Base-by-base conservation (phyloP, 2,888 invertebrate species). In the Zaprionus obscuricornis region DNA sequence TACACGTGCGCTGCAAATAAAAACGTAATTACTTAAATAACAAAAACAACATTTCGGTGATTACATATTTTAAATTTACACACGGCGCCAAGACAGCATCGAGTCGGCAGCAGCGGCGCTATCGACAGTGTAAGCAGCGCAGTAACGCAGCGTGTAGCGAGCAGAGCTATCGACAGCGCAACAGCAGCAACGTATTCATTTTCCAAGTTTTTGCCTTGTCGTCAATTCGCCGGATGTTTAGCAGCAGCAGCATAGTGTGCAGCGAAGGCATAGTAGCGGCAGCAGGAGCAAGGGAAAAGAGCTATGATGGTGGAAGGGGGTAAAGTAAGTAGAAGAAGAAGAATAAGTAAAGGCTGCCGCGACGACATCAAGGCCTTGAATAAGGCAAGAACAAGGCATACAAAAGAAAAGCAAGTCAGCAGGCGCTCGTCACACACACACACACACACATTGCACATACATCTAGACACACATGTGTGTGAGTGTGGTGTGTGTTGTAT, bases 401-500 rank as follows among this genome's bases (percentile, higher is more conserved):
- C 68, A 74, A 70, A 66, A 43, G 78, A 77, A 77, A 74, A 62
- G 77, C 85, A 82, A 77, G 77, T 77, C 77, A 77, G 83, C 85
- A 76, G 75, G 79, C 83, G 59, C 47, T 69, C 33, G 55, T 37
- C 42, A 57, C 33, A 46, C 76, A 72, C 51, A 51, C 55, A 51
- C 74, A 74, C 54, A 63, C 37, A 52, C 34, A 34, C 33, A 40
- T 39, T 29, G 10, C 56, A 27, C 42, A 40, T 49, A 39, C 22
- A 22, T 26, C n/a, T 36, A 27, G 37, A 20, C 34, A 17, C 49
- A 74, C 22, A 7, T 22, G 7, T 24, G 18, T 45, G 14, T 14
- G 4, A 34, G 33, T 45, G 39, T 60, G 31, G 40, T 56, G 47
- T 68, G 54, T 55, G 68, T 62, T 67, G 59, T 73, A 20, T 81